Conservation (phyloP, 1,140 invertebrate genomes). For the Mya arenaria region DNA sequence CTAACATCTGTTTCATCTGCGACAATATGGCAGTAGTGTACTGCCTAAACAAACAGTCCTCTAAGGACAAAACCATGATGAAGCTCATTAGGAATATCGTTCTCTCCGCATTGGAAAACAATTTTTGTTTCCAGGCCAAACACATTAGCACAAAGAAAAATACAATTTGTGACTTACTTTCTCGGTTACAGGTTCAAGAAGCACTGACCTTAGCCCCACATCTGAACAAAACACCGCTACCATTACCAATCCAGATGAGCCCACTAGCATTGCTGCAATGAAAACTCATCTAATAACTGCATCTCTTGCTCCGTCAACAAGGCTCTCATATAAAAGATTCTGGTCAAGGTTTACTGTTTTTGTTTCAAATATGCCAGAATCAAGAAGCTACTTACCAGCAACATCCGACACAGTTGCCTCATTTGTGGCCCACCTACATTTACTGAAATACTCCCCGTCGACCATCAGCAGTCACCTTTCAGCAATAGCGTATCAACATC, state of each 20-base stretch:
- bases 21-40: slow-evolving; percentile 5
- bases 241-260: neutral
- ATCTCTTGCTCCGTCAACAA: neutral
- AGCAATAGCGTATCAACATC: slow-evolving; percentile 4
- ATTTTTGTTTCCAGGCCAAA: neutral
- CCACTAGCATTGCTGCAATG: neutral
- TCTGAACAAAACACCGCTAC: slow-evolving; percentile 5
- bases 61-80: slow-evolving; percentile 26
- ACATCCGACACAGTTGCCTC: neutral
- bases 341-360: neutral
- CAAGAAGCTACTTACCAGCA: neutral
- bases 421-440: slow-evolving; percentile 16
- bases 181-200: slow-evolving; percentile 1
- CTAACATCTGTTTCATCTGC: neutral
- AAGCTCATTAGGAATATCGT: slow-evolving; percentile 19
- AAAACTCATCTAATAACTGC: neutral
- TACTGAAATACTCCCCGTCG: neutral
- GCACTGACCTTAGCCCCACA: slow-evolving; percentile 12
- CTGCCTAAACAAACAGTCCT: slow-evolving; percentile 32
- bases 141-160: slow-evolving; percentile 4
- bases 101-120: neutral
- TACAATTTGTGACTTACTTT: slow-evolving; percentile 30
- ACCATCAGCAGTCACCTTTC: slow-evolving; percentile 35
- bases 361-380: neutral
- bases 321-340: neutral